Conservation (phyloP, 2,888 invertebrate species). For the Congeria kusceri region DNA sequence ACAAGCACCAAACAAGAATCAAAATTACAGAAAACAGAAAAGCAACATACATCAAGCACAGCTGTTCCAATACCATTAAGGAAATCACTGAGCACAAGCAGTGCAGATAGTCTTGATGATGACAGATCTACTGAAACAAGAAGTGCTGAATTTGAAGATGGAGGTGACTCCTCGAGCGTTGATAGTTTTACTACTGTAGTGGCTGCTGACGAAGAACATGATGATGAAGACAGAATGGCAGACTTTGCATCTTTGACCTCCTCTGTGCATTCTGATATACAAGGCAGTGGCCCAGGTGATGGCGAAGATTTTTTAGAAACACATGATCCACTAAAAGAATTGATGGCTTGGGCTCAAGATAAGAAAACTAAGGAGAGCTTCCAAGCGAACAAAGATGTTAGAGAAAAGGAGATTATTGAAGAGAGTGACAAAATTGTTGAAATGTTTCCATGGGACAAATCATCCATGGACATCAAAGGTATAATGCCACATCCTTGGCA, state of each 20-base stretch:
- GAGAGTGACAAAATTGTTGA: constrained; percentile 42
- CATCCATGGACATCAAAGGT: constrained; percentile 55
- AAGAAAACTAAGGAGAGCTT: constrained; percentile 62
- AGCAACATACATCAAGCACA: constrained; percentile 24
- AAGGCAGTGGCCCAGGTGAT: constrained; percentile 65
- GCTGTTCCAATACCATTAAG: constrained; percentile 18
- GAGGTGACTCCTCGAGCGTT: constrained; percentile 83
- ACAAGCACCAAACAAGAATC: constrained; percentile 16
- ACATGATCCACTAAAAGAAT: constrained; percentile 55
- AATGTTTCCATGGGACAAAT: constrained; percentile 55
- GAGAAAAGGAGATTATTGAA: constrained; percentile 43
- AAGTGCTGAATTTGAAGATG: constrained; percentile 72
- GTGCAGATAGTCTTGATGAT: constrained; percentile 36
- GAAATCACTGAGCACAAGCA: constrained; percentile 27
- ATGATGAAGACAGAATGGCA: constrained; percentile 88
- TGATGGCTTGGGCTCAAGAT: constrained; percentile 70
- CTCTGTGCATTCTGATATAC: constrained; percentile 85
- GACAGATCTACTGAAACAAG: constrained; percentile 16
- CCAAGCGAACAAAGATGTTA: constrained; percentile 44
- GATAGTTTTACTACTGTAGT: constrained; percentile 85
- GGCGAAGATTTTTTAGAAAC: constrained; percentile 55
- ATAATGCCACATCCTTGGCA: constrained; percentile 63
- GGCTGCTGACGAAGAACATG: constrained; percentile 80
- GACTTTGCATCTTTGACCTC: constrained; percentile 87
- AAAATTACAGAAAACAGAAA: constrained; percentile 27